These are phyloP conservation scores for Eulemur rufifrons DNA, from an alignment of 2,113 vertebrate genomes.

Conservation along the genomic window DNA sequence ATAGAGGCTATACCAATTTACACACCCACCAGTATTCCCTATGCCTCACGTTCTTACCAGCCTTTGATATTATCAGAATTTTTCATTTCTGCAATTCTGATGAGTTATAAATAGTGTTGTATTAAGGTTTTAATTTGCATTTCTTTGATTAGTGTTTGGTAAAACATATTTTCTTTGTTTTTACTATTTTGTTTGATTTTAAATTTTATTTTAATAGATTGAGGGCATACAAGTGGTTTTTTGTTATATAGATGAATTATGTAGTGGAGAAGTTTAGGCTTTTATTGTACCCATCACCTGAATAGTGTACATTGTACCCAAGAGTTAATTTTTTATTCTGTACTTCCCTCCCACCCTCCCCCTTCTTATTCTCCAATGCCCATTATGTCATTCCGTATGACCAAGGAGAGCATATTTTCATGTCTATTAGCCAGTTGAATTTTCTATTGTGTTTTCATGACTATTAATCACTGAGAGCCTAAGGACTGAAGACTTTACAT, in stretches of 20 bases:
- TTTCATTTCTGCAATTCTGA: not conserved
- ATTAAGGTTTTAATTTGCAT: not conserved
- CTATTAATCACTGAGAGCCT: not conserved
- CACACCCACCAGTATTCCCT: not conserved
- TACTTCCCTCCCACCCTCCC: too few relatives aligned
- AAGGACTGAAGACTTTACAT: not conserved
- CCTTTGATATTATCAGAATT: not conserved
- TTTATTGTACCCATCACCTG: too few relatives aligned
- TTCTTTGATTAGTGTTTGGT: not conserved
- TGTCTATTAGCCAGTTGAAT: not conserved
- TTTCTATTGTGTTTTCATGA: not conserved
- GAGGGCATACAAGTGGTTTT: too few relatives aligned
- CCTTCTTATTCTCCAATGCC: too few relatives aligned
- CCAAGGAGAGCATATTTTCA: not conserved
- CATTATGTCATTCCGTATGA: too few relatives aligned
- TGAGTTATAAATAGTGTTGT: not conserved
- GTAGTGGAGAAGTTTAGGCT: too few relatives aligned
- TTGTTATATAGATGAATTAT: too few relatives aligned
- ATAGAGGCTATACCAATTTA: not conserved
- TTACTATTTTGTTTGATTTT: too few relatives aligned
- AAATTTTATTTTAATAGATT: too few relatives aligned
- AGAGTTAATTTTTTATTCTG: too few relatives aligned
- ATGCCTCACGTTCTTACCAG: not conserved
- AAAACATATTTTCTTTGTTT: not conserved
- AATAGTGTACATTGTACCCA: too few relatives aligned